A percentile compares a stretch with the other conserved stretches of the same genome.
Conservation (phyloP, 2,797 vertebrate genomes). For the Cyprinodon diabolis region DNA sequence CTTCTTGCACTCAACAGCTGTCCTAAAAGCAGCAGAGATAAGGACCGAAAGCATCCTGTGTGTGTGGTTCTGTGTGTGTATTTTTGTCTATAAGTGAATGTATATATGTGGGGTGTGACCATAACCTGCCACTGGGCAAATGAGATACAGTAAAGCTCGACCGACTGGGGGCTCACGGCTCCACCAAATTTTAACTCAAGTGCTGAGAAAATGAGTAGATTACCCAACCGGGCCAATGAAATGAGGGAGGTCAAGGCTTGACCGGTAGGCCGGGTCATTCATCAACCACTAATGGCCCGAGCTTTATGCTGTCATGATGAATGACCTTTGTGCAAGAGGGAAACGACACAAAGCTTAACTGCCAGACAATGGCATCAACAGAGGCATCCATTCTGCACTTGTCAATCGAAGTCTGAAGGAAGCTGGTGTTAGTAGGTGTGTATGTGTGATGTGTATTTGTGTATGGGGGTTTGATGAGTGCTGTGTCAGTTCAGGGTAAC, state of each 20-base stretch:
- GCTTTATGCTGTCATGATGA: conserved; percentile 77
- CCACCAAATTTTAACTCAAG: conserved; percentile 51
- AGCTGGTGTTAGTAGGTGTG: conserved; percentile 22
- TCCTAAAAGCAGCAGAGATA: conserved; percentile 87
- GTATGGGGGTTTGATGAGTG: conserved; percentile 17
- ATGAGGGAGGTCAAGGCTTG: conserved; percentile 72
- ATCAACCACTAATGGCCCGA: conserved; percentile 73
- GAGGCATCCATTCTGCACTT: conserved; percentile 73
- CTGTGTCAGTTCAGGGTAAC: conserved; percentile 49
- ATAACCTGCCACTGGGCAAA: conserved; percentile 78
- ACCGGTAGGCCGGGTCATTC: conserved; percentile 74
- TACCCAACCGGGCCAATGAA: conserved; percentile 35
- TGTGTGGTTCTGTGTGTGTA: conserved; percentile 49
- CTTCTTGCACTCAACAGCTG: conserved; percentile 87
- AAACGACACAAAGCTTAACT: conserved; percentile 56
- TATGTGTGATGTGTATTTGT: conserved; percentile 17
- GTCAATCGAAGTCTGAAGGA: conserved; percentile 72
- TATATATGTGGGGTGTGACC: conserved; percentile 28
- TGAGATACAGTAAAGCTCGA: conserved; percentile 79
- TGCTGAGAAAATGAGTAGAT: conserved; percentile 54
- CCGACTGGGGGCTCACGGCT: conserved; percentile 59
- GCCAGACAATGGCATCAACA: conserved; percentile 69
- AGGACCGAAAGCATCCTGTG: conserved; percentile 91
- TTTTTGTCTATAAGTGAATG: conserved; percentile 6
- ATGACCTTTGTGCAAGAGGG: conserved; percentile 73